Percentiles rank a stretch among this genome's conserved stretches.
These are phyloP conservation scores for Hedya salicella DNA, from an alignment of 2,888 invertebrate genomes.

Conservation along the genomic window DNA sequence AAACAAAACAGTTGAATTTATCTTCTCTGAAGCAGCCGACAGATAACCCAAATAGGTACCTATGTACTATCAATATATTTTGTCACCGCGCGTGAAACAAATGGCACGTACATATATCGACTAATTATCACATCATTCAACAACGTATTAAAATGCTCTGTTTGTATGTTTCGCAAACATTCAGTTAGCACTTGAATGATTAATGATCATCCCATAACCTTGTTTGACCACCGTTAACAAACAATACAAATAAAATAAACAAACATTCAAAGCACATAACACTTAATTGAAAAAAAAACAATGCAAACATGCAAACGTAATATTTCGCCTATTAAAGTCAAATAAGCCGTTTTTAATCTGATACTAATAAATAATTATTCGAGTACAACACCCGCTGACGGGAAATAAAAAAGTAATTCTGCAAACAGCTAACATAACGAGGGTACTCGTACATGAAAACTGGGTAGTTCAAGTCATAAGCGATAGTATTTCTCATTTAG, in stretches of 20 bases:
- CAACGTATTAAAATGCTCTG: neutral
- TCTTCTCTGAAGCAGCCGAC: too few relatives aligned
- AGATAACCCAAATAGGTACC: too few relatives aligned
- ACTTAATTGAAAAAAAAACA: neutral
- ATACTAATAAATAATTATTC: constrained; percentile 43
- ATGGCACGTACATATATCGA: neutral
- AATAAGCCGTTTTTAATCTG: constrained; percentile 42
- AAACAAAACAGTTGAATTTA: too few relatives aligned
- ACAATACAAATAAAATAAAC: neutral
- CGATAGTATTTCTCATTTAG: neutral
- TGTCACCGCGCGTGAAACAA: neutral
- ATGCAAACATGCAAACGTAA: neutral
- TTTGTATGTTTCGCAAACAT: neutral
- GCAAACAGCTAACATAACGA: constrained; percentile 60
- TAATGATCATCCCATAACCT: neutral
- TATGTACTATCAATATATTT: too few relatives aligned
- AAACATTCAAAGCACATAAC: neutral
- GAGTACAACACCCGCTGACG: constrained; percentile 54
- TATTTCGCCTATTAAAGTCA: constrained; percentile 30
- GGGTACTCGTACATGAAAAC: constrained; percentile 54
- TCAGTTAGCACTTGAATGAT: neutral
- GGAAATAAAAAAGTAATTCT: constrained; percentile 59
- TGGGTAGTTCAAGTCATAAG: constrained; percentile 46
- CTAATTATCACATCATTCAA: neutral
- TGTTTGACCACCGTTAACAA: neutral